Base-by-base conservation (phyloP, 2,113 vertebrate species). In the Erpornis zantholeuca region DNA sequence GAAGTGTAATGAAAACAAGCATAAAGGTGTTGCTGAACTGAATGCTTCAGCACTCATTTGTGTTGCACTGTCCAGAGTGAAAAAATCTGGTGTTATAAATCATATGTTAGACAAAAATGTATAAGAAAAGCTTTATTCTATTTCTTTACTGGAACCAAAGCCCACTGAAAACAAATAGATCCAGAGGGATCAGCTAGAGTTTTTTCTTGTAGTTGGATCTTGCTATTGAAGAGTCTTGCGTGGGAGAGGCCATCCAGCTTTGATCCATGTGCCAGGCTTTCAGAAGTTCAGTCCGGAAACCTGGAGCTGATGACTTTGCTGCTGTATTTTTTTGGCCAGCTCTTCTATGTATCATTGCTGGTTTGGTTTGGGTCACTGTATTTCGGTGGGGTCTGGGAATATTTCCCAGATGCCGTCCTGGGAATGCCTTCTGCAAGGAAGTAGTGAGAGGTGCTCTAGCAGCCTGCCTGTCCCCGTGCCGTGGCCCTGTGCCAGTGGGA, bases 401-500 rank as follows among this genome's bases (percentile, higher is more conserved):
- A 15, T 68, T 80, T 77, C 33, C 12, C 10, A 24, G n/a, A 5
- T 68, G 40, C 10, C 33, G 38, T 24, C 14, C 24, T 70, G 50
- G 66, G 56, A 88, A 36, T 60, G n/a, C 15, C 23, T 52, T 13
- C 10, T 52, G 20, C 9, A 0, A 82, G 42, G 63, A 54, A 50
- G 35, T 20, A 12, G 7, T 21, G 42, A 11, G 56, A 40, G n/a
- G 7, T 75, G n/a, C 18, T 72, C 23, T 2, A 13, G 57, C 38
- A 72, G 16, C 57, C n/a, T 16, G 33, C 35, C 25, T 5, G 14
- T 50, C 20, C 52, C 33, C 15, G 23, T 31, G 56, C 11, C 1
- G 1, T 1, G 4, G 23, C 47, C 42, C 19, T 53, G 0, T 40
- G 52, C 19, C 47, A 7, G 9, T 7, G 3, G 42, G 66, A 8